phyloP scores from a whole-genome alignment of 53 echinoderm and acorn worm species.

The Stichopus horrens region DNA sequence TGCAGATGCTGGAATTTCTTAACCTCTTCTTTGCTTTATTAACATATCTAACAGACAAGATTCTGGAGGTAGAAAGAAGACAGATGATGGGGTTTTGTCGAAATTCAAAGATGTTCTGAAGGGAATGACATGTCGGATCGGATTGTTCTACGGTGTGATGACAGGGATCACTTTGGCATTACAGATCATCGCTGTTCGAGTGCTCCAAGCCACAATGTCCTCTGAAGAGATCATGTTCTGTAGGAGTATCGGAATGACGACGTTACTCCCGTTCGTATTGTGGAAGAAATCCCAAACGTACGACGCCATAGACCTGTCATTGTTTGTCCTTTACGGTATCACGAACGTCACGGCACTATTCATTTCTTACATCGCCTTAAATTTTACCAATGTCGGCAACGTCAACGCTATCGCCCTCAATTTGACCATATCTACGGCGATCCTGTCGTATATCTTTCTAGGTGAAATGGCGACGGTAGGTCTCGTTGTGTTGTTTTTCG shows the following conservation, averaged over 20 bases:
- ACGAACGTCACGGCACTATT: slow-evolving; percentile 3
- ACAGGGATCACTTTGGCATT: background rate
- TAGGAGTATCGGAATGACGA: background rate
- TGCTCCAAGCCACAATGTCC: background rate
- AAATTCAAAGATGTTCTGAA: background rate
- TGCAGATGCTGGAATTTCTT: too few species aligned
- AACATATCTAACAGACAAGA: too few species aligned
- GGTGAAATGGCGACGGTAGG: background rate
- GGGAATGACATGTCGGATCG: background rate
- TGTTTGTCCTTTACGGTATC: slow-evolving; percentile 11
- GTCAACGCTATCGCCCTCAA: slow-evolving; percentile 14
- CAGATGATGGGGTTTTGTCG: background rate
- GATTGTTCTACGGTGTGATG: slow-evolving; percentile 1
- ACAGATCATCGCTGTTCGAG: background rate
- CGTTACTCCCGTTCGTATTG: background rate
- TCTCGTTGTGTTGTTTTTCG: background rate
- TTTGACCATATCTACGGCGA: slow-evolving; percentile 12
- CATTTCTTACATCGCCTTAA: background rate
- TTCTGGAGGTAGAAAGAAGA: background rate
- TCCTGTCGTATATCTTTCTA: background rate
- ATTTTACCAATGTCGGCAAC: slow-evolving; percentile 24
- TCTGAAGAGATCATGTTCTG: slow-evolving; percentile 1
- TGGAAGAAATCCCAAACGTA: background rate
- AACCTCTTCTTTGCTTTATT: too few species aligned
- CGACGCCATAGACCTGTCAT: background rate